These are phyloP conservation scores for Pheosia tremula DNA, from an alignment of 2,888 invertebrate species.

Conservation along the genomic window DNA sequence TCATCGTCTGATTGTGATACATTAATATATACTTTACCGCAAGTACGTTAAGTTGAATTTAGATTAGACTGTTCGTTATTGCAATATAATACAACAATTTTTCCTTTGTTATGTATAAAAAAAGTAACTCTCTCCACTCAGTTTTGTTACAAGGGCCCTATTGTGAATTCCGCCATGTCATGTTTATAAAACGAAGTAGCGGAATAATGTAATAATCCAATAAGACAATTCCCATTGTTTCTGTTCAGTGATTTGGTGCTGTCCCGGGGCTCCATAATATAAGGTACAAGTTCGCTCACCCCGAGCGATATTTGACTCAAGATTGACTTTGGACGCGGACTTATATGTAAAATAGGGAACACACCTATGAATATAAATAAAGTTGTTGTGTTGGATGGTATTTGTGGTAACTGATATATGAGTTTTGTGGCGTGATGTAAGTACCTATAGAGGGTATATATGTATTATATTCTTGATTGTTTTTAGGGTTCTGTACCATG, in stretches of 20 bases:
- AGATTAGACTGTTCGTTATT: no score
- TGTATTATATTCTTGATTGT: no score
- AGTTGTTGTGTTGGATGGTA: constrained; percentile 8
- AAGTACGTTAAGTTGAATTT: no score
- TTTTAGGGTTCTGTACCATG: no score
- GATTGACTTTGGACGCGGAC: constrained; percentile 29
- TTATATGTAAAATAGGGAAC: constrained; percentile 27
- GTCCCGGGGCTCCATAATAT: constrained; percentile 16
- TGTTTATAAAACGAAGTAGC: constrained; percentile 29
- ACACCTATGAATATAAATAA: constrained; percentile 36
- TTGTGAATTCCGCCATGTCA: not conserved
- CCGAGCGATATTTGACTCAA: constrained; percentile 35
- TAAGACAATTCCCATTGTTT: constrained; percentile 36
- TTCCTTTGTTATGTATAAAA: not conserved
- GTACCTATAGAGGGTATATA: not conserved
- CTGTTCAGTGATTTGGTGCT: constrained; percentile 30
- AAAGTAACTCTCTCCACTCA: not conserved
- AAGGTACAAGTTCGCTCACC: constrained; percentile 30
- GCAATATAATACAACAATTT: no score
- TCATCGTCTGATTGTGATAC: no score
- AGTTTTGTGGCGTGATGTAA: not conserved
- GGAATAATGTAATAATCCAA: constrained; percentile 30
- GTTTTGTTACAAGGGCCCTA: not conserved
- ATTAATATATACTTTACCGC: no score
- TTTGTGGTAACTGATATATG: not conserved